Conservation (phyloP, 2,113 vertebrate species). For the Tautogolabrus adspersus region DNA sequence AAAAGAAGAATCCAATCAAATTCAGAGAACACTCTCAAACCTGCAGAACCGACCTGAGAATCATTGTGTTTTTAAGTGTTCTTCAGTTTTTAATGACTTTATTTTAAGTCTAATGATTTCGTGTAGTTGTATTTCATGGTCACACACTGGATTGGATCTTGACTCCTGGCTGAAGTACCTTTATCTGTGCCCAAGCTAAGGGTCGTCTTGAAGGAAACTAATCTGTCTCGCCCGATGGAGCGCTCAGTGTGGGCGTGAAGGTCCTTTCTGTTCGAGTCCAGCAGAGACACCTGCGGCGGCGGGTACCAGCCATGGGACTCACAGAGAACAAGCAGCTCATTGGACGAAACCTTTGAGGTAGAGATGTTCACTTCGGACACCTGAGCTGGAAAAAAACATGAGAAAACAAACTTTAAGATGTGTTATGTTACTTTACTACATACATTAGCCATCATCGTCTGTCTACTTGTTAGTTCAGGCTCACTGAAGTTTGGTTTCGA, state of each 20-base stretch:
- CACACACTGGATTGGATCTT: too few species aligned
- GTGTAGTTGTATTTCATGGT: too few species aligned
- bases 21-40: too few species aligned
- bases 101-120: too few species aligned
- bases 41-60: background rate
- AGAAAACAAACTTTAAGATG: too few species aligned
- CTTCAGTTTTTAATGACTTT: too few species aligned
- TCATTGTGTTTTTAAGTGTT: background rate
- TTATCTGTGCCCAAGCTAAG: too few species aligned
- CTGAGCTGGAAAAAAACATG: background rate
- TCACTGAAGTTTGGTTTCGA: too few species aligned
- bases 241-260: background rate
- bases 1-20: background rate
- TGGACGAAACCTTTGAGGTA: too few species aligned
- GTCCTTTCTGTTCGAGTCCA: background rate
- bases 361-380: background rate
- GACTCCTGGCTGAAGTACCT: too few species aligned
- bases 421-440: background rate
- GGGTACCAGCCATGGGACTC: conserved; percentile 7
- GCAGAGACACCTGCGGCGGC: background rate
- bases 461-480: too few species aligned
- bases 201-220: background rate
- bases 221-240: background rate
- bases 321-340: background rate
- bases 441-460: too few species aligned